Percentiles rank a stretch among this genome's conserved stretches.
Evolutionary conservation across 1,140 invertebrate species (phyloP).

Genomic region (Micrasema longulum): DNA sequence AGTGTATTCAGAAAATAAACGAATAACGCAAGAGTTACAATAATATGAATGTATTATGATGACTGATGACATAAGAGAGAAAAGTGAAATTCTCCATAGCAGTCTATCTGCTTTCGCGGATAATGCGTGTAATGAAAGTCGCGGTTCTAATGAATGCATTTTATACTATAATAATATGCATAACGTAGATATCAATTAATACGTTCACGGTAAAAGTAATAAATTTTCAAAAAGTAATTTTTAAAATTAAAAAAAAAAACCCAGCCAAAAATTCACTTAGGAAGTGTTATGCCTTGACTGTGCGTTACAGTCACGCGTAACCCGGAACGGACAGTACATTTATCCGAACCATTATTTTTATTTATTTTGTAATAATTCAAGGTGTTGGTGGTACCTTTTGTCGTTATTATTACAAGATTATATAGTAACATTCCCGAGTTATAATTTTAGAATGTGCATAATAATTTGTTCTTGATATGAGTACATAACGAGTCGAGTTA

Average conservation of each 20-base stretch:
- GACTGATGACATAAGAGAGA: constrained; percentile 12
- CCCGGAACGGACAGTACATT: too few species aligned
- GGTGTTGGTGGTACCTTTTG: too few species aligned
- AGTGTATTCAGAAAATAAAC: neutral
- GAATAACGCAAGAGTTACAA: constrained; percentile 13
- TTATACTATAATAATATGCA: neutral
- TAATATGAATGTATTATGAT: constrained; percentile 21
- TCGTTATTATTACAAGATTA: too few species aligned
- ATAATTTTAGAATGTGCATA: too few species aligned
- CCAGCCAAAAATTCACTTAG: neutral
- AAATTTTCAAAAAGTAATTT: neutral
- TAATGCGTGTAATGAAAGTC: constrained; percentile 13
- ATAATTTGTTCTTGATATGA: too few species aligned
- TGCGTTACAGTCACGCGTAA: too few species aligned
- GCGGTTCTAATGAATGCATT: neutral
- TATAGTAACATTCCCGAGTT: too few species aligned
- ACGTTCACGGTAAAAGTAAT: neutral
- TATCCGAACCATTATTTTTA: too few species aligned
- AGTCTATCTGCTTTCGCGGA: neutral
- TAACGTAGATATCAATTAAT: neutral
- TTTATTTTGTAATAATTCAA: too few species aligned
- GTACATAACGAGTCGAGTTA: too few species aligned
- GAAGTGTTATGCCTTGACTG: too few species aligned
- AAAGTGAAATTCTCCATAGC: constrained; percentile 31
- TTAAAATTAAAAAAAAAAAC: neutral